Percentiles rank a stretch among this genome's conserved stretches.
phyloP scores from a whole-genome alignment of 2,113 vertebrate species.

The Edolisoma coerulescens region DNA sequence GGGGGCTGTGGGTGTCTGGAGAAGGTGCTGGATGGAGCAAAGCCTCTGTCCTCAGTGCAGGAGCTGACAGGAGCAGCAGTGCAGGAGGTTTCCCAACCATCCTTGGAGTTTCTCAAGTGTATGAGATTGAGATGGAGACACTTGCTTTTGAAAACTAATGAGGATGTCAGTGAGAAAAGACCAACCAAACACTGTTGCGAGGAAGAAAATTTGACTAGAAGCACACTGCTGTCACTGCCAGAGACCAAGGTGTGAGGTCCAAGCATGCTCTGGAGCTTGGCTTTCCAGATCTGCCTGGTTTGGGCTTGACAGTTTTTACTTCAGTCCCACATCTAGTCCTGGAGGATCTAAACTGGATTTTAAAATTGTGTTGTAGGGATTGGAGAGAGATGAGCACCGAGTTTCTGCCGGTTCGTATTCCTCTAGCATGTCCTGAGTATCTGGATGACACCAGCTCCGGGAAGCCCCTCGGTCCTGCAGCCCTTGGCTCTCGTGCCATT shows the following conservation, averaged over 20 bases:
- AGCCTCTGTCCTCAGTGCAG: not conserved
- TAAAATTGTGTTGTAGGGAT: not conserved
- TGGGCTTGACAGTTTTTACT: not conserved
- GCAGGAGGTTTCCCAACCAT: not conserved
- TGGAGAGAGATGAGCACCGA: not conserved
- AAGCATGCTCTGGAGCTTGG: not conserved
- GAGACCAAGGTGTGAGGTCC: not conserved
- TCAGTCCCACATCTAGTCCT: not conserved
- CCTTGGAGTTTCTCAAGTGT: not conserved
- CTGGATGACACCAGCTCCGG: rapidly evolving
- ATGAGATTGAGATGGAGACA: not conserved
- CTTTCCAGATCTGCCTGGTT: not conserved
- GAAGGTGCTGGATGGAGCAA: not conserved
- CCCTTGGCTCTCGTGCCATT: not conserved
- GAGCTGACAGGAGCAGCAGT: not conserved
- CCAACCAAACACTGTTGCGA: not conserved
- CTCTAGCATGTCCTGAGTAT: not conserved
- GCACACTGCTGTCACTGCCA: rapidly evolving
- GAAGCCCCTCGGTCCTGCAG: not conserved
- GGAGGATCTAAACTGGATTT: not conserved
- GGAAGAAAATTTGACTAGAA: not conserved
- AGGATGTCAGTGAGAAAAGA: not conserved
- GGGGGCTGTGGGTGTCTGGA: not conserved
- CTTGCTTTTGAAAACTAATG: not conserved
- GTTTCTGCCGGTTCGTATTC: not conserved